Conservation (phyloP, 2,113 vertebrate genomes). For the Pelusios castaneus region DNA sequence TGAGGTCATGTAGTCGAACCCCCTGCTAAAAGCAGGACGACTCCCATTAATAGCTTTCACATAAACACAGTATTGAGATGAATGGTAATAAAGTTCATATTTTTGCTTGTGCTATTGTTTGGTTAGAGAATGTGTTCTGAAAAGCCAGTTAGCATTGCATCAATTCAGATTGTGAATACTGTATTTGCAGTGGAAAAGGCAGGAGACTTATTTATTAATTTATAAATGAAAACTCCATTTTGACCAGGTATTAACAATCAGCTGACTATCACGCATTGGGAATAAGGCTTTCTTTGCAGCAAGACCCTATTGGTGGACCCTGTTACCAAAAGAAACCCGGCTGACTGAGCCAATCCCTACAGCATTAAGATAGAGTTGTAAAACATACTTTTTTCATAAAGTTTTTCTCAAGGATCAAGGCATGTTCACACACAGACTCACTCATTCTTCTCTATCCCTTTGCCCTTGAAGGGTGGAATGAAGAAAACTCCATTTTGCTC, state of each 20-base stretch:
- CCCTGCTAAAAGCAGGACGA: too few relatives aligned
- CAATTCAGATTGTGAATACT: not conserved
- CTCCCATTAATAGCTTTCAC: not conserved
- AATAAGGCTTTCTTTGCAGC: not conserved
- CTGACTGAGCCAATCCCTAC: not conserved
- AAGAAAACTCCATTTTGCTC: not conserved
- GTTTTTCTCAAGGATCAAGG: not conserved
- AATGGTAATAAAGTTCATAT: not conserved
- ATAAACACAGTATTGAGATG: not conserved
- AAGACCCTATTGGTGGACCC: not conserved
- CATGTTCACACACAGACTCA: not conserved
- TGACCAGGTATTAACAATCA: slow-evolving; percentile 13
- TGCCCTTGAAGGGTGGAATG: not conserved
- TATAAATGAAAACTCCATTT: slow-evolving; percentile 37
- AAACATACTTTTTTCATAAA: not conserved
- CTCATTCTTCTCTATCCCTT: not conserved
- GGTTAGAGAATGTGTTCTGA: not conserved
- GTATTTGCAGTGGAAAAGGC: not conserved
- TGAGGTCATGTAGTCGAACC: too few relatives aligned
- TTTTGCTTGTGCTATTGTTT: not conserved
- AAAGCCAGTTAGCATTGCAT: not conserved
- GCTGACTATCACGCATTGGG: not conserved
- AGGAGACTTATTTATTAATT: slow-evolving; percentile 58
- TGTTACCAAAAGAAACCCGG: not conserved
- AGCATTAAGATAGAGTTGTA: not conserved